These are phyloP conservation scores for Melanostigma gelatinosum DNA, from an alignment of 2,113 vertebrate species.

Conservation along the genomic window DNA sequence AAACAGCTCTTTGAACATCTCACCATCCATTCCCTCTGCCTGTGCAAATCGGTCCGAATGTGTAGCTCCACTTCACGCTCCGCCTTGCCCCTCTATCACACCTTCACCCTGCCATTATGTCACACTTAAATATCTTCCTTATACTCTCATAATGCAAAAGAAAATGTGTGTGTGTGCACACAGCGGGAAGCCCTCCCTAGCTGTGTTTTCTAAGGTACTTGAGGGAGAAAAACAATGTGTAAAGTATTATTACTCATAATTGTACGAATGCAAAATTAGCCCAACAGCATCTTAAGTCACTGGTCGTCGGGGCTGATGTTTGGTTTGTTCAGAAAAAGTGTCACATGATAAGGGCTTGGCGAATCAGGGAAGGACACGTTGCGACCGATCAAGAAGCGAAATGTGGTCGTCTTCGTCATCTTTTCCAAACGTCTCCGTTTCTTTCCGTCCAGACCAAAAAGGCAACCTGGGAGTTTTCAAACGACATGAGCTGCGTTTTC, in stretches of 20 bases:
- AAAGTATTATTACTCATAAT: neutral
- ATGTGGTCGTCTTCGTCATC: neutral
- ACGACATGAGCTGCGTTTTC: no score
- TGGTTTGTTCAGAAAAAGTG: no score
- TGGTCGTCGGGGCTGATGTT: no score
- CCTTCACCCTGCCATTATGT: constrained; percentile 35
- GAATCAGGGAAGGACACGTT: no score
- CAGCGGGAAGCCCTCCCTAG: no score
- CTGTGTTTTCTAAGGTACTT: constrained; percentile 7
- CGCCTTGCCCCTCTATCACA: constrained; percentile 24
- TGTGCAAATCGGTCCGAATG: constrained; percentile 4
- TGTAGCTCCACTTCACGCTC: constrained; percentile 13
- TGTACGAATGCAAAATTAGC: neutral
- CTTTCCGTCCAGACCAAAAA: neutral
- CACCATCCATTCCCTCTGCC: constrained; percentile 1
- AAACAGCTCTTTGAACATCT: constrained; percentile 14
- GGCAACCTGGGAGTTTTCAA: no score
- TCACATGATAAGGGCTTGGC: no score
- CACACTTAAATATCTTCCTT: constrained; percentile 24
- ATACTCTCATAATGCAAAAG: constrained; percentile 18
- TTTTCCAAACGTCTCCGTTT: neutral
- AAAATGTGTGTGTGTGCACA: constrained; percentile 5
- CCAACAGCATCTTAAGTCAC: neutral
- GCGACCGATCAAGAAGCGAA: no score
- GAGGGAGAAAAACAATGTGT: neutral